Conservation (phyloP, 2,113 vertebrate species). For the Syrrhaptes paradoxus region DNA sequence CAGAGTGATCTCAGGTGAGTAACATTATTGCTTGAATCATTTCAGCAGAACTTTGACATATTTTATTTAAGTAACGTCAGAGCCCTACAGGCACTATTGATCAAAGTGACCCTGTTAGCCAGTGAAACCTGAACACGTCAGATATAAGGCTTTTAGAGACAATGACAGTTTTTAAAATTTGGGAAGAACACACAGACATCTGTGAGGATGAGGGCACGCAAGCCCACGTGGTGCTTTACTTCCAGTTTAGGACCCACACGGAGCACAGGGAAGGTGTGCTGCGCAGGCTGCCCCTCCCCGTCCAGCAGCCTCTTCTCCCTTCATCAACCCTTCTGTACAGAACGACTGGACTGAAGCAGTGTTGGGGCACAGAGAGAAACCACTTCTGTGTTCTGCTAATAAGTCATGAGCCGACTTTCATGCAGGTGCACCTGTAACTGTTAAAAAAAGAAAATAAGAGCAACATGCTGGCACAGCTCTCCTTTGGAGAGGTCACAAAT, state of each 20-base stretch:
- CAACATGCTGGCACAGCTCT: background rate
- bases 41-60: background rate
- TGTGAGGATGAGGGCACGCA: background rate
- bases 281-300: background rate
- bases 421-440: background rate
- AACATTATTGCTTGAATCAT: background rate
- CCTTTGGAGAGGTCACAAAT: background rate
- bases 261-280: background rate
- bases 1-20: background rate
- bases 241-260: background rate
- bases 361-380: background rate
- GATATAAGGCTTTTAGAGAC: background rate
- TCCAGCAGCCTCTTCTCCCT: background rate
- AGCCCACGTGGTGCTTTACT: rapidly evolving
- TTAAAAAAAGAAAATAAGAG: background rate
- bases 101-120: background rate
- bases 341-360: background rate
- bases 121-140: background rate
- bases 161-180: background rate
- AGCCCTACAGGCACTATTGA: background rate
- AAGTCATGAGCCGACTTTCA: background rate
- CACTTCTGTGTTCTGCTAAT: background rate
- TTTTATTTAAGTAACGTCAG: background rate
- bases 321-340: background rate
- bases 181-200: background rate